A percentile compares a stretch with the other conserved stretches of the same genome.
These are phyloP conservation scores for Latheticus oryzae DNA, from an alignment of 2,888 invertebrate genomes.

Conservation along the genomic window DNA sequence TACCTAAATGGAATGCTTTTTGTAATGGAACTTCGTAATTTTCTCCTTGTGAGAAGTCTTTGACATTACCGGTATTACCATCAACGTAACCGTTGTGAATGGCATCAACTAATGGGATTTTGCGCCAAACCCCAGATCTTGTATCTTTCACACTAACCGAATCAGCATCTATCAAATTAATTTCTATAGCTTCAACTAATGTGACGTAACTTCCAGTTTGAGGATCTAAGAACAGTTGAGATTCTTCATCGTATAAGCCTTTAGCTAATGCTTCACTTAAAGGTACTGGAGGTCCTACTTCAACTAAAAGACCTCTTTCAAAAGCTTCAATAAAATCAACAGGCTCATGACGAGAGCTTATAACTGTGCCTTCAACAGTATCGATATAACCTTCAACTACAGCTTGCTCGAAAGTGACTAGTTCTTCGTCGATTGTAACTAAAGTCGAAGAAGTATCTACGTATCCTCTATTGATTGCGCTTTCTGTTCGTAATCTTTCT, in stretches of 20 bases:
- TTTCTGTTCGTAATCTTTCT: slow-evolving; percentile 82
- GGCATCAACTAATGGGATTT: slow-evolving; percentile 82
- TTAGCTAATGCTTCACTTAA: slow-evolving; percentile 85
- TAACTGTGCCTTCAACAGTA: slow-evolving; percentile 77
- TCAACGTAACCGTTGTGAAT: slow-evolving; percentile 81
- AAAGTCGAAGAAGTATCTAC: slow-evolving; percentile 88
- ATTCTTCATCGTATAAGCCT: slow-evolving; percentile 81
- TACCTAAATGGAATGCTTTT: slow-evolving; percentile 83
- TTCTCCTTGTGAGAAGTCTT: slow-evolving; percentile 73
- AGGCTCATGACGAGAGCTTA: slow-evolving; percentile 69
- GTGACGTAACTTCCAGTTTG: slow-evolving; percentile 81
- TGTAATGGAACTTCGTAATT: slow-evolving; percentile 77
- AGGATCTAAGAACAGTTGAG: slow-evolving; percentile 87
- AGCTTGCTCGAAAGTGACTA: slow-evolving; percentile 86
- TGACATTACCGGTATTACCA: slow-evolving; percentile 76
- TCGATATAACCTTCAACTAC: slow-evolving; percentile 82
- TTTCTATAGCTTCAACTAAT: slow-evolving; percentile 84
- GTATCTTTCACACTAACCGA: slow-evolving; percentile 86
- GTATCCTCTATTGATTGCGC: slow-evolving; percentile 85
- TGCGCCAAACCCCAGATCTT: slow-evolving; percentile 79
- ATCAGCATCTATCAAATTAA: slow-evolving; percentile 84
- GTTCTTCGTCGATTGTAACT: slow-evolving; percentile 83
- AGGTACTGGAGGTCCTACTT: slow-evolving; percentile 84
- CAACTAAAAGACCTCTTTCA: slow-evolving; percentile 83
- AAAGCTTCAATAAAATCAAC: slow-evolving; percentile 88